Base-by-base conservation (phyloP, 2,113 vertebrate genomes). In the Melanerpes aurifrons region DNA sequence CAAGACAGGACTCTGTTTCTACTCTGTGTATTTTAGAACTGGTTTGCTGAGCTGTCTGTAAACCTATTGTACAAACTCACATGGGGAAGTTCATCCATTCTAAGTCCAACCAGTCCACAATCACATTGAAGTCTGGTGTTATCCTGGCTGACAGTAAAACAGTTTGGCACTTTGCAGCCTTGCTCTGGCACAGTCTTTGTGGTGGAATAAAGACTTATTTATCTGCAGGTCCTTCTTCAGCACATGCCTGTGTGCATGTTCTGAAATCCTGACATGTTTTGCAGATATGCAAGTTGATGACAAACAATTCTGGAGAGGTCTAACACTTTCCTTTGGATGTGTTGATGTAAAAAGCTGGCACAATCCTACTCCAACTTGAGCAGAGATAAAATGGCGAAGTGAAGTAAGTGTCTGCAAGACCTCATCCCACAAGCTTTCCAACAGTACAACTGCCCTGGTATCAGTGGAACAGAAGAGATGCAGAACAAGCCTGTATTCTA, bases 281-380 rank as follows among this genome's bases (percentile, higher is more conserved):
- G 79, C 89, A 94, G 91, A 95, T 80, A 77, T 24, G 58, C 62
- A 94, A 94, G 79, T 48, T 96, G 91, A 96, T 92, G 81, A 96
- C 89, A 96, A 95, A 96, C 92, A 96, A 89, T 95, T 91, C 89
- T 94, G 91, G 87, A 89, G 84, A 96, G 94, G 94, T 96, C 95
- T 95, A 96, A 96, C 94, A 93, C 95, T 91, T 92, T 18, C 64
- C 21, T 92, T 89, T 67, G 64, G 82, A 96, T 64, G 91, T 86
- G 87, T 89, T 93, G 91, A 87, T 92, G 87, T 66, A 93, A 89
- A 95, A 96, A 89, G 72, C 57, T 96, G 93, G 89, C 85, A 87
- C 6, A 48, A 92, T 77, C 69, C 29, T 40, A 90, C 71, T 89
- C 92, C 92, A 96, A 50, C 61, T 80, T 77, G 84, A 95, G 79